phyloP scores from a whole-genome alignment of 2,888 invertebrate genomes.

The Cryptocephalus moraei region DNA sequence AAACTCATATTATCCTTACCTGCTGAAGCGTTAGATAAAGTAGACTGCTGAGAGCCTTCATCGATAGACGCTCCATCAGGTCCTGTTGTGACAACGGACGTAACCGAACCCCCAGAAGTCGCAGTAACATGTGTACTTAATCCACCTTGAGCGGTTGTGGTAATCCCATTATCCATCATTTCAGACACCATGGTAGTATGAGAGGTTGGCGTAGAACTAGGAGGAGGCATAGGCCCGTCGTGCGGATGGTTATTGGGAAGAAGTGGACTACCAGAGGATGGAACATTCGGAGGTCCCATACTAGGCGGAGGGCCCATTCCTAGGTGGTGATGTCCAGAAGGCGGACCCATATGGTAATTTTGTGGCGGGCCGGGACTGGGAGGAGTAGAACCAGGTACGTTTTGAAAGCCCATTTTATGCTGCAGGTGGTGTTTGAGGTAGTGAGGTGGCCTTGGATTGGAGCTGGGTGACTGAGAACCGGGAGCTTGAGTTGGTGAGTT shows the following conservation, averaged over 20 bases:
- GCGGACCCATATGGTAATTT: conserved; percentile 47
- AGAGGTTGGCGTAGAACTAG: conserved; percentile 44
- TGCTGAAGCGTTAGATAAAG: conserved; percentile 85
- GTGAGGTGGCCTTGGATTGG: conserved; percentile 47
- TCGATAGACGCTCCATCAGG: conserved; percentile 83
- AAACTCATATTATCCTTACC: conserved; percentile 44
- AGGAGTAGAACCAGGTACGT: conserved; percentile 40
- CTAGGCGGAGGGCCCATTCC: conserved; percentile 50
- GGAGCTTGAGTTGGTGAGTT: conserved; percentile 30
- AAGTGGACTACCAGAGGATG: conserved; percentile 39
- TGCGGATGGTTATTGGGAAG: conserved; percentile 36
- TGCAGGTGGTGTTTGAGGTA: conserved; percentile 62
- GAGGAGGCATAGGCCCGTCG: conserved; percentile 40
- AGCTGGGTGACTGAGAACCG: conserved; percentile 42
- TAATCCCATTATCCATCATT: conserved; percentile 47
- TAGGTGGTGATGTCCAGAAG: conserved; percentile 41
- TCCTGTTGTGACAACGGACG: conserved; percentile 80
- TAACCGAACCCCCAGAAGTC: conserved; percentile 55
- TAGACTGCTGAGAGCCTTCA: conserved; percentile 88
- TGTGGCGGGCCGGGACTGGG: conserved; percentile 51
- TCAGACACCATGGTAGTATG: conserved; percentile 35
- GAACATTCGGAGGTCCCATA: conserved; percentile 58
- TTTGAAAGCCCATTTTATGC: conserved; percentile 57
- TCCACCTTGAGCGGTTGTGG: conserved; percentile 48
- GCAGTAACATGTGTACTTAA: conserved; percentile 36